Evolutionary conservation across 2,797 vertebrate species (phyloP), one percentile per base, ranked within the genome.

Genomic region (Gymnodraco acuticeps): DNA sequence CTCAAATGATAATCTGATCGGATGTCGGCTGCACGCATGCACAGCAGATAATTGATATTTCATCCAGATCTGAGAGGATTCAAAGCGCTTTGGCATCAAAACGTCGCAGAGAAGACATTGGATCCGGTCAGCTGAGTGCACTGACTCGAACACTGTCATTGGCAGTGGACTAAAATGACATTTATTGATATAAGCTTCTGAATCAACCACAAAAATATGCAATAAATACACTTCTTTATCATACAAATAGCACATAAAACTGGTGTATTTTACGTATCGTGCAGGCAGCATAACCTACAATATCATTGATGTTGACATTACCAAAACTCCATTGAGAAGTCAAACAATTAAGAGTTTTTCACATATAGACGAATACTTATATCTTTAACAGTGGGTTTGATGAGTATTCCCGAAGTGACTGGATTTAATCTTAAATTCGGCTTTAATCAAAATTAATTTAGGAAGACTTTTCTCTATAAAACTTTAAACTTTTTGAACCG

Each of bases 361-460:
- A 5, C 1, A 0, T 14, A 0, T 0, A 16, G 0, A 16, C 2
- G 33, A 5, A 23, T 12, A 14, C 1, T 0, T 2, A n/a, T 1
- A 0, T 0, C 0, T 0, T 5, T 16, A 6, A 14, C 19, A 8
- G 7, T 2, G 0, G 3, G 0, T 4, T 4, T 15, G 3, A 7
- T 7, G 1, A 3, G 0, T 23, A 13, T 20, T 20, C 46, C 0
- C 1, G n/a, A 14, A 15, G 10, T 0, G 1, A 0, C 1, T 0
- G 0, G 0, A 10, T 15, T 10, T 0, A 14, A 0, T 62, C 8
- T 64, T 20, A 3, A 0, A 56, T 74, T 81, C 86, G 78, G 84
- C 80, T 5, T 0, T 0, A 0, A 54, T 48, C 17, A 41, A 53
- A 20, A 6, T 0, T 63, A 64, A 23, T 4, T 0, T 3, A 31